These are phyloP conservation scores for Sclerurus mexicanus DNA, from an alignment of 2,113 vertebrate species.

Conservation along the genomic window DNA sequence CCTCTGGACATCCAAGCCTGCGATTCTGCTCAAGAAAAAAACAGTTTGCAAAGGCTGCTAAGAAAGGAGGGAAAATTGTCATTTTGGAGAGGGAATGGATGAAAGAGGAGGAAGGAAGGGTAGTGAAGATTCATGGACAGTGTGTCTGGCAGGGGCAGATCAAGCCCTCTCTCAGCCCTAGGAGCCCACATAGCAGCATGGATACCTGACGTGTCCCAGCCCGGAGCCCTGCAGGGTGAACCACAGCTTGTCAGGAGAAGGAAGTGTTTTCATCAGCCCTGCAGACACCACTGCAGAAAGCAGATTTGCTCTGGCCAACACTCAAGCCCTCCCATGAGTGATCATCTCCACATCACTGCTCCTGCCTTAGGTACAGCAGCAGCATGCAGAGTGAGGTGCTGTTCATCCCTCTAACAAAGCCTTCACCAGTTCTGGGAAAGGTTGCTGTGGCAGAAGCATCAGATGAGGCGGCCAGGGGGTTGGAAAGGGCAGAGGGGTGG, in stretches of 20 bases:
- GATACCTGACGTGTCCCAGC: background rate
- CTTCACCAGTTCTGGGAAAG: background rate
- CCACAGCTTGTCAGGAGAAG: background rate
- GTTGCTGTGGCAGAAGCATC: background rate
- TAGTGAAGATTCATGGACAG: background rate
- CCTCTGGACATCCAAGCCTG: background rate
- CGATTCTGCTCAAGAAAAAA: background rate
- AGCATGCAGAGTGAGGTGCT: fast-evolving
- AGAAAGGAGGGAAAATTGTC: background rate
- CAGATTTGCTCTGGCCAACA: background rate
- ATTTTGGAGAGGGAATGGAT: background rate
- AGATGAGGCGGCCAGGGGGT: background rate
- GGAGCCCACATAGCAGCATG: fast-evolving
- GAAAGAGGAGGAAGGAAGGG: background rate
- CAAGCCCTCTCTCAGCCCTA: background rate
- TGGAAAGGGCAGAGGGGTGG: background rate
- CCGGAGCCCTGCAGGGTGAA: background rate
- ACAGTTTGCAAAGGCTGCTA: background rate
- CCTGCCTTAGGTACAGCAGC: background rate
- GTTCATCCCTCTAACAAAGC: background rate
- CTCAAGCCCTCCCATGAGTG: background rate
- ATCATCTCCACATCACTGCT: background rate
- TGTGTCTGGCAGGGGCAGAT: background rate
- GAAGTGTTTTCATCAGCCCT: background rate
- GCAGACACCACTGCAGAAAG: background rate